These are phyloP conservation scores for Furcifer pardalis DNA, from an alignment of 2,797 vertebrate genomes.

Conservation along the genomic window DNA sequence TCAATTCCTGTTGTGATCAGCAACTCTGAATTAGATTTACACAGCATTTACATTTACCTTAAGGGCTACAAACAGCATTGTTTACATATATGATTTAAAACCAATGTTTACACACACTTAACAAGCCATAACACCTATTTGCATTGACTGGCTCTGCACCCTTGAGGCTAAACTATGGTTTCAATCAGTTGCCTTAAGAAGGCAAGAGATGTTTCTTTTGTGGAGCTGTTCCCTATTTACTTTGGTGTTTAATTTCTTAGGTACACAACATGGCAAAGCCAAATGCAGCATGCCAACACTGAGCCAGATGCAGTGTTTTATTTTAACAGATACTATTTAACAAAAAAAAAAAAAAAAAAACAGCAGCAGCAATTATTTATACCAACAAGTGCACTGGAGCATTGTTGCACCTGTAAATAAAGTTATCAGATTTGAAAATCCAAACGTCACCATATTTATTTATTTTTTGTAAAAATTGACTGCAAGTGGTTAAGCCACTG, in stretches of 20 bases:
- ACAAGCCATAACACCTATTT: constrained; percentile 27
- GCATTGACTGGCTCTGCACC: background rate
- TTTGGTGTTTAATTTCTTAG: background rate
- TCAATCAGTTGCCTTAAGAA: background rate
- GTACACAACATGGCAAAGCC: background rate
- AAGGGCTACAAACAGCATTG: constrained; percentile 41
- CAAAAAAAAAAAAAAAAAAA: too few relatives aligned
- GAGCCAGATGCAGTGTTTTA: background rate
- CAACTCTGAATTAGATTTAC: constrained; percentile 45
- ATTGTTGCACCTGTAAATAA: background rate
- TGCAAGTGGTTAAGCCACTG: background rate
- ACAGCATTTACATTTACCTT: constrained; percentile 36
- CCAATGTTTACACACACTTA: constrained; percentile 13
- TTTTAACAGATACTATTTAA: too few relatives aligned
- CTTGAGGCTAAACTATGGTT: background rate
- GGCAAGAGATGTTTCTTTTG: background rate
- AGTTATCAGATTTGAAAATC: background rate
- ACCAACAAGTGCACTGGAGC: too few relatives aligned
- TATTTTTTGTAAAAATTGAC: background rate
- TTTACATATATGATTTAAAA: constrained; percentile 39
- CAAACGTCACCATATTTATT: background rate
- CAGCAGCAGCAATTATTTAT: too few relatives aligned
- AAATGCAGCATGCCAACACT: background rate
- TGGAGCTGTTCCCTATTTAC: background rate
- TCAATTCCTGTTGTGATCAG: background rate